A percentile compares a stretch with the other conserved stretches of the same genome.
phyloP scores from a whole-genome alignment of 2,113 vertebrate species.

The Psettodes erumei region DNA sequence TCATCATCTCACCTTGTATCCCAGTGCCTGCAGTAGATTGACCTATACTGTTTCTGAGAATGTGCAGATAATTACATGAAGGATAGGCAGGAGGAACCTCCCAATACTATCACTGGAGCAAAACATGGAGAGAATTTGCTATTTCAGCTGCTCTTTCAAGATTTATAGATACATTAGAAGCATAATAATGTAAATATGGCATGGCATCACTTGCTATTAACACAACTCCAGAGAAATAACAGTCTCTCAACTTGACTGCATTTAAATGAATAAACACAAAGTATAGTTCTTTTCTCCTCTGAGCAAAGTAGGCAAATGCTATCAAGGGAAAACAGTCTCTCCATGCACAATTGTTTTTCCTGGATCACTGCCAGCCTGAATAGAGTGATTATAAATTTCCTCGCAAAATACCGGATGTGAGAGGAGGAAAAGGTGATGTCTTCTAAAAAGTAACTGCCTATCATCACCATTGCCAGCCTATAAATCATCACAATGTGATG shows the following conservation, averaged over 20 bases:
- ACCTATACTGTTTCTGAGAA: conserved; percentile 23
- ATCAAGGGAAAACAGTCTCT: conserved; percentile 64
- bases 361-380: conserved; percentile 61
- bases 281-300: conserved; percentile 29
- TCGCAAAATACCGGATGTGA: conserved; percentile 65
- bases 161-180: conserved; percentile 20
- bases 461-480: conserved; percentile 3
- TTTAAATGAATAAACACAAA: conserved; percentile 20
- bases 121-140: conserved; percentile 3
- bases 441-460: conserved; percentile 25
- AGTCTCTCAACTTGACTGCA: conserved; percentile 30
- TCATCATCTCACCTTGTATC: conserved; percentile 37
- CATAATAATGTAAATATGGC: conserved; percentile 6
- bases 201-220: conserved; percentile 28
- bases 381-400: conserved; percentile 60
- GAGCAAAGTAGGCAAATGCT: conserved; percentile 56
- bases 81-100: neutral
- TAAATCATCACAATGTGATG: conserved; percentile 15
- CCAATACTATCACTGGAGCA: neutral
- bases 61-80: conserved; percentile 39
- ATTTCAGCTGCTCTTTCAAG: conserved; percentile 21
- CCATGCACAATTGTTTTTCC: conserved; percentile 63
- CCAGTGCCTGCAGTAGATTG: conserved; percentile 11
- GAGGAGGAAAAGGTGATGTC: conserved; percentile 34
- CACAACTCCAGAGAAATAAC: conserved; percentile 22